These are phyloP conservation scores for Dipodomys spectabilis DNA, from an alignment of 2,113 vertebrate species.

Conservation along the genomic window DNA sequence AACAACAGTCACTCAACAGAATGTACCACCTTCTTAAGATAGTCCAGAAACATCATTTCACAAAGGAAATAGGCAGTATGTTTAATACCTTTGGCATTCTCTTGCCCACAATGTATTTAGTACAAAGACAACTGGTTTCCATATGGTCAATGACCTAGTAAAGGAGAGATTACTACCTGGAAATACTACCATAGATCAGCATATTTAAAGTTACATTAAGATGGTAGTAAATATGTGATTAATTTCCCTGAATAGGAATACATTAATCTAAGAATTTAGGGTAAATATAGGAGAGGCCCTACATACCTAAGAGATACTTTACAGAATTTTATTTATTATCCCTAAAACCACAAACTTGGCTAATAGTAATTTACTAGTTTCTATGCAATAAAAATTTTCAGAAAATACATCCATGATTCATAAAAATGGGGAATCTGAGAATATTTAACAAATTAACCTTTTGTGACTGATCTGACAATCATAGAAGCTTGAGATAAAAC, in stretches of 20 bases:
- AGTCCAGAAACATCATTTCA: neutral
- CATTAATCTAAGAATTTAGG: neutral
- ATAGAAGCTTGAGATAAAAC: neutral
- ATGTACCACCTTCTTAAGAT: neutral
- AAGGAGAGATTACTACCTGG: neutral
- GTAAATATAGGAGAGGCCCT: neutral
- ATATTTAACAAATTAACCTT: neutral
- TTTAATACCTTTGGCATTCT: neutral
- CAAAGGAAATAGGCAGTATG: neutral
- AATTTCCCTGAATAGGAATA: neutral
- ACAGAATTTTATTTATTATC: neutral
- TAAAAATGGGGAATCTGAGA: neutral
- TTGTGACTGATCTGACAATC: neutral
- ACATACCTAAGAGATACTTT: neutral
- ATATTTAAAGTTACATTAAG: conserved; percentile 15
- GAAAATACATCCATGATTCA: neutral
- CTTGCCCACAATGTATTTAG: neutral
- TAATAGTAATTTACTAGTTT: neutral
- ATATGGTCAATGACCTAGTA: neutral
- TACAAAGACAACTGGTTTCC: neutral
- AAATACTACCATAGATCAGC: neutral
- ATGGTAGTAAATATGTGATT: neutral
- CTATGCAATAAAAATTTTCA: conserved; percentile 4
- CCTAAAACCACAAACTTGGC: neutral
- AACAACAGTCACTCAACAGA: neutral